phyloP scores from a whole-genome alignment of 2,888 invertebrate genomes.

The Molorchus minor region DNA sequence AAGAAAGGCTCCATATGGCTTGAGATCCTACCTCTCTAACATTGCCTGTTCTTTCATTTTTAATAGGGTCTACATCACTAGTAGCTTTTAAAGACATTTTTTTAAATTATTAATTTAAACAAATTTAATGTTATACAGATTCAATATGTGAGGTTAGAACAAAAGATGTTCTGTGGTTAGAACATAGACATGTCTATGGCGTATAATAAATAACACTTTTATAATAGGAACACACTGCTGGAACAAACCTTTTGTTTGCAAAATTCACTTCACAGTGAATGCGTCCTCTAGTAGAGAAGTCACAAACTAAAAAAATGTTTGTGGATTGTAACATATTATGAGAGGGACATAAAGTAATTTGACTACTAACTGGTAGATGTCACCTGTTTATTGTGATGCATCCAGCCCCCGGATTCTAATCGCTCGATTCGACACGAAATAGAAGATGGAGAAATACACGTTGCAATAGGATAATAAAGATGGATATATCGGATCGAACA shows the following conservation, averaged over 20 bases:
- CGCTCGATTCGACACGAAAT: no score
- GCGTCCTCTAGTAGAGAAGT: no score
- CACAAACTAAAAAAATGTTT: no score
- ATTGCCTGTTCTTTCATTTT: conserved; percentile 58
- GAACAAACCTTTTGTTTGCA: not conserved
- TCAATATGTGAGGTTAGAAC: not conserved
- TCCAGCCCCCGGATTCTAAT: no score
- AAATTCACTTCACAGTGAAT: no score
- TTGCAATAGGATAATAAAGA: no score
- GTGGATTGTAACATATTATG: no score
- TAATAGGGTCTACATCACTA: conserved; percentile 53
- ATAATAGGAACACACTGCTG: not conserved
- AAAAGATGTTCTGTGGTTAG: conserved; percentile 3
- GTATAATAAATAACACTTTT: not conserved
- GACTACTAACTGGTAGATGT: no score
- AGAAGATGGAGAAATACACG: no score
- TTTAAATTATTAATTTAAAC: not conserved
- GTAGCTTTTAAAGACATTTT: conserved; percentile 48
- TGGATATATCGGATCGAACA: no score
- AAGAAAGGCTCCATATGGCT: conserved; percentile 96
- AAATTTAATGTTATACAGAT: not conserved
- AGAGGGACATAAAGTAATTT: no score
- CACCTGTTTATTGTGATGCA: no score
- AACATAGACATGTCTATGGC: not conserved
- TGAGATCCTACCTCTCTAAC: conserved; percentile 61